Evolutionary conservation across 37 sponge, comb jelly and placozoan species (phyloP).

Genomic region (Theonella swinhoei): DNA sequence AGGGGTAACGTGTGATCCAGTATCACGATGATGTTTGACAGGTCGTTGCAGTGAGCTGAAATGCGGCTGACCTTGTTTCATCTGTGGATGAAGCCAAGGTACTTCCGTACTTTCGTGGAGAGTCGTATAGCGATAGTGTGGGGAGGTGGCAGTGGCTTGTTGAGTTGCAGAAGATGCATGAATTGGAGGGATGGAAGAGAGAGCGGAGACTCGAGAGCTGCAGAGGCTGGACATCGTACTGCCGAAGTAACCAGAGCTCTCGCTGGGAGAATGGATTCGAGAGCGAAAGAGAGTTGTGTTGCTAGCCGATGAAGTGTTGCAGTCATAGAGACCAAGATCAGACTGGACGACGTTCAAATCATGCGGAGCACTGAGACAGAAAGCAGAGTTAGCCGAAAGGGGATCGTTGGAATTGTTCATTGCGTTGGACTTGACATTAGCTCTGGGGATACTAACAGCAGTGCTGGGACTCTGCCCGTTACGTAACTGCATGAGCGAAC

Average conservation of each 20-base stretch:
- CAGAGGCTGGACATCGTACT: conserved; percentile 51
- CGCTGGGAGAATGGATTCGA: conserved; percentile 51
- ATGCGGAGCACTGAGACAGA: conserved; percentile 35
- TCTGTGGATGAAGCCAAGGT: conserved; percentile 1
- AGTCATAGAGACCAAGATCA: conserved; percentile 55
- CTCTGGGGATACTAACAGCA: background rate
- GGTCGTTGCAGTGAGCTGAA: conserved; percentile 28
- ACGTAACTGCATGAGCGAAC: conserved; percentile 37
- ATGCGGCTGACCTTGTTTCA: background rate
- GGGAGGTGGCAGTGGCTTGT: background rate
- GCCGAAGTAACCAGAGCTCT: conserved; percentile 55
- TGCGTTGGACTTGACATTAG: background rate
- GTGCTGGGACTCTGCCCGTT: background rate
- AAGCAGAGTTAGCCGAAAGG: conserved; percentile 4
- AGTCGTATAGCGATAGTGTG: background rate
- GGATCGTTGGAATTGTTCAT: conserved; percentile 6
- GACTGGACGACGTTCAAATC: conserved; percentile 39
- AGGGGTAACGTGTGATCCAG: background rate
- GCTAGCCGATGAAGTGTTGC: background rate
- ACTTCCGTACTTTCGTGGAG: background rate
- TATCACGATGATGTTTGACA: background rate
- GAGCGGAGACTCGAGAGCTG: conserved; percentile 38
- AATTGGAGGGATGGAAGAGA: conserved; percentile 39
- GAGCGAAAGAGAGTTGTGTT: conserved; percentile 10
- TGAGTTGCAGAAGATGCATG: background rate